A percentile compares a stretch with the other conserved stretches of the same genome.
Conservation (phyloP, 2,113 vertebrate genomes). For the Passer montanus region DNA sequence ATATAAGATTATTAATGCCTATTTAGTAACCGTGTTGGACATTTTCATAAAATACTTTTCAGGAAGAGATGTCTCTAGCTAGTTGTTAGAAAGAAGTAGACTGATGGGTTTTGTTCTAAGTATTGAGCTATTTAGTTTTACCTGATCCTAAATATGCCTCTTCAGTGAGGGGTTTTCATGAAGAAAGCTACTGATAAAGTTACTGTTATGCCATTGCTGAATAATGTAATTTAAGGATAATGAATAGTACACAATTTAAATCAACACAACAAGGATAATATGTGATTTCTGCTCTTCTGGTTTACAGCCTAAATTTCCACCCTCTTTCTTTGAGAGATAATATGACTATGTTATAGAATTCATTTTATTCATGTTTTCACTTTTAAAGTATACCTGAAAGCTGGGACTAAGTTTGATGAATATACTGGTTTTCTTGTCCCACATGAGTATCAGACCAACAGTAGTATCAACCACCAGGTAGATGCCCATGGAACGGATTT, state of each 20-base stretch:
- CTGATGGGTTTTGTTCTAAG: background rate
- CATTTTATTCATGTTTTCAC: background rate
- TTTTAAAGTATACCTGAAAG: slow-evolving; percentile 80
- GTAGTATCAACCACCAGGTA: slow-evolving; percentile 84
- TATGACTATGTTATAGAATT: background rate
- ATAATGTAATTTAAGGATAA: background rate
- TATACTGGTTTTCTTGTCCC: slow-evolving; percentile 92
- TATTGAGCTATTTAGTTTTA: background rate
- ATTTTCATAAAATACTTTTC: background rate
- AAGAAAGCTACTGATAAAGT: background rate
- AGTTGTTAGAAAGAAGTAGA: background rate
- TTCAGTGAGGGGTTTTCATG: background rate
- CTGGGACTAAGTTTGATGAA: slow-evolving; percentile 83
- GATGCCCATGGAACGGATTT: slow-evolving; percentile 84
- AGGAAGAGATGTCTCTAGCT: background rate
- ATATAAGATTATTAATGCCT: background rate
- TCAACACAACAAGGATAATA: background rate
- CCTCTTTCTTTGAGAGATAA: background rate
- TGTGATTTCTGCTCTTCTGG: background rate
- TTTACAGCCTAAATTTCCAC: background rate
- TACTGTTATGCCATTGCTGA: background rate
- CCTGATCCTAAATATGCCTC: background rate
- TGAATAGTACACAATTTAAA: background rate
- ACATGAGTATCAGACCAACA: slow-evolving; percentile 83
- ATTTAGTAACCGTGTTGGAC: background rate